Conservation (phyloP, 2,888 invertebrate species). For the Drosophila prostipennis region DNA sequence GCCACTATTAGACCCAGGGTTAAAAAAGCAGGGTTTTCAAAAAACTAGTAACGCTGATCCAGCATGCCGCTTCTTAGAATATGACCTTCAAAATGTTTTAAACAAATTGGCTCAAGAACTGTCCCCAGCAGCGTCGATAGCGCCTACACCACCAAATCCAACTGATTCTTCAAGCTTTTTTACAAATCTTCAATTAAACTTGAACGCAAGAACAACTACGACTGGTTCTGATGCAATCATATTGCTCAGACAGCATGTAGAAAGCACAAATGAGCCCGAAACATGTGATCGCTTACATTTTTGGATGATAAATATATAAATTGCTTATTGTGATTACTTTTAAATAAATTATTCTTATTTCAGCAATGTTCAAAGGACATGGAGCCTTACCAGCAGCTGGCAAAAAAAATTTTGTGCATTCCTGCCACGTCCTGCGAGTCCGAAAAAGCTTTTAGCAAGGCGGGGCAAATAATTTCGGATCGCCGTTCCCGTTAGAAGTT, state of each 20-base stretch:
- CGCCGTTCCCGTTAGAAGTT: too few relatives aligned
- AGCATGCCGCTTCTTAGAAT: not conserved
- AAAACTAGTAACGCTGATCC: not conserved
- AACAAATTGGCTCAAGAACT: too few relatives aligned
- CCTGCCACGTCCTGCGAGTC: too few relatives aligned
- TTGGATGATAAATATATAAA: too few relatives aligned
- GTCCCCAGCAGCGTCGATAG: too few relatives aligned
- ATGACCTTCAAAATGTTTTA: not conserved
- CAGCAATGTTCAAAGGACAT: not conserved
- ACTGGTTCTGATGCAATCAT: not conserved
- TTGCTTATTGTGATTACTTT: not conserved
- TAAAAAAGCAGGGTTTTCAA: not conserved
- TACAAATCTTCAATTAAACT: not conserved
- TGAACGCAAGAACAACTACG: not conserved
- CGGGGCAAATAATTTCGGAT: too few relatives aligned
- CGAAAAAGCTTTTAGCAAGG: too few relatives aligned
- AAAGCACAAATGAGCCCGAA: too few relatives aligned
- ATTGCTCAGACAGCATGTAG: too few relatives aligned
- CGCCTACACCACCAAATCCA: too few relatives aligned
- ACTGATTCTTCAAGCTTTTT: not conserved
- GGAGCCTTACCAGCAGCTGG: not conserved
- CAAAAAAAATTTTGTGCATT: too few relatives aligned
- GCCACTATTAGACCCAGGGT: not conserved
- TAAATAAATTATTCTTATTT: not conserved
- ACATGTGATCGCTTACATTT: too few relatives aligned